Base-by-base conservation (phyloP, 2,797 vertebrate species). In the Pangasius larnaudii region DNA sequence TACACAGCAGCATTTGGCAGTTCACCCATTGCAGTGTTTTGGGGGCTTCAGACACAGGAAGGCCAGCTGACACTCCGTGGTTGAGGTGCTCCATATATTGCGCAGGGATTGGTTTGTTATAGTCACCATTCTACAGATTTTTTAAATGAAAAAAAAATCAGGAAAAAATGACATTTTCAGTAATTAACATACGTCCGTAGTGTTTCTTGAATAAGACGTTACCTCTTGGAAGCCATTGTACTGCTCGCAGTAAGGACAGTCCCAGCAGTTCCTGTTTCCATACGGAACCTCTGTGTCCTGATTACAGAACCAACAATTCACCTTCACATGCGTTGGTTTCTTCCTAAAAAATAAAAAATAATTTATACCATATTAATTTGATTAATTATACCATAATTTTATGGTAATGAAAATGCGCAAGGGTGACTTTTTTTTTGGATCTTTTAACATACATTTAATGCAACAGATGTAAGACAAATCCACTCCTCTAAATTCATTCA, bases 201-300 rank as follows among this genome's bases (percentile, higher is more conserved):
- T 10, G 30, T 65, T 22, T 46, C 18, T 71, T 14, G 5, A 49
- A 71, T 13, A 67, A 30, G 58, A 63, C 77, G 88, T 78, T 90
- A 98, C 98, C 97, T 99, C 97, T 90, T 99, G 98, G 92, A 99
- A 99, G 69, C 99, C 99, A 3, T 99, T 99, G 95, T 99, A 99
- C 93, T 99, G 99, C 85, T 99, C 99, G 51, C 99, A 99, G 94
- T 96, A 96, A 30, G 98, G 98, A 90, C 99, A 99, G 87, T 99
- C 99, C 98, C 98, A 99, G 93, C 99, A 98, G 94, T 99, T 99
- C 67, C 98, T 97, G 92, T 99, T 99, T 46, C 98, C 99, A 1
- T 99, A 99, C 0, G 98, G 99, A 80, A 99, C 99, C 84, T 98
- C 94, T 0, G 97, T 98, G 93, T 99, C 96, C 89, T 97, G 96